Conservation (phyloP, 2,113 vertebrate species). For the Ceuthmochares aereus region DNA sequence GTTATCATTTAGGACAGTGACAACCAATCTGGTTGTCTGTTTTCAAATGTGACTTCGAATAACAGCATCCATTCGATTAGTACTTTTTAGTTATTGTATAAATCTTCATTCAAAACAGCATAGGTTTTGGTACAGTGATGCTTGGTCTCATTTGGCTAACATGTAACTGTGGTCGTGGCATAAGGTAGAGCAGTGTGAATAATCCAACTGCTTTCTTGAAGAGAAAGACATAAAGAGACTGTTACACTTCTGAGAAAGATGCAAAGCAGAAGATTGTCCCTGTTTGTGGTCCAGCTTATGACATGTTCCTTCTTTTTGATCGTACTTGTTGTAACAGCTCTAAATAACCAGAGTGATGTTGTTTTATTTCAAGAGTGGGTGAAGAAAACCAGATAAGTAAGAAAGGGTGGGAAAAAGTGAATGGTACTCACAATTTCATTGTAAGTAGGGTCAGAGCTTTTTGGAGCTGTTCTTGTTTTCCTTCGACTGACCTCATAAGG, state of each 20-base stretch:
- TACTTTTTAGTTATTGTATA: background rate
- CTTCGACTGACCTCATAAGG: constrained; percentile 75
- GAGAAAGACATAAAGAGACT: background rate
- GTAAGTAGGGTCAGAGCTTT: constrained; percentile 85
- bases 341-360: background rate
- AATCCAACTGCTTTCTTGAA: background rate
- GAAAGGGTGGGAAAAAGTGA: background rate
- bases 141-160: background rate
- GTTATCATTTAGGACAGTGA: background rate
- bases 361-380: background rate
- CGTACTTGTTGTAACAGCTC: background rate
- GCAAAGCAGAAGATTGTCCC: background rate
- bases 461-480: constrained; percentile 86
- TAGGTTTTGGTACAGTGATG: background rate
- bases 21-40: background rate
- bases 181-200: background rate
- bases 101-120: background rate
- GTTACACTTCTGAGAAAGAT: background rate
- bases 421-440: constrained; percentile 86
- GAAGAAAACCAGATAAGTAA: background rate
- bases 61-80: background rate
- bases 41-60: constrained; percentile 16
- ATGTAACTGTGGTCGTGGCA: background rate
- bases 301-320: background rate
- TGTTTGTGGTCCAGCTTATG: background rate